phyloP scores from a whole-genome alignment of 2,888 invertebrate species.

The Aspidiotus destructor region DNA sequence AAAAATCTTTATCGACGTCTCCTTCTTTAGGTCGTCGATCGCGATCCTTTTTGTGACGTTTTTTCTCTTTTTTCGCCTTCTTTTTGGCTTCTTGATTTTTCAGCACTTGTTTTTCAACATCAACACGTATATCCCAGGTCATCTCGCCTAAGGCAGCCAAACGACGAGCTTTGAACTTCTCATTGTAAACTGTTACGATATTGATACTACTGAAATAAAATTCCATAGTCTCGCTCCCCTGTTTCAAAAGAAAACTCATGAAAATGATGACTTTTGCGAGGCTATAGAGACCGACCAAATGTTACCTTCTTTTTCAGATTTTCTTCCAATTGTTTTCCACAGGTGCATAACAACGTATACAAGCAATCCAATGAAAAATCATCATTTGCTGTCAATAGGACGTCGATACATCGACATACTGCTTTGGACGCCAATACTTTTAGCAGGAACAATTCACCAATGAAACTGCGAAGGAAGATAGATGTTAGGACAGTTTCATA shows the following conservation, averaged over 20 bases:
- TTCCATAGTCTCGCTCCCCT: conserved; percentile 28
- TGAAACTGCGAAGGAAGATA: conserved; percentile 7
- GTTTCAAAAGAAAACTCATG: not conserved
- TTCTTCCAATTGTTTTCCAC: conserved; percentile 71
- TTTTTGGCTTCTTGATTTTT: conserved; percentile 27
- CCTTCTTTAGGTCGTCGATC: conserved; percentile 19
- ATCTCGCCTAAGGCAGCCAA: conserved; percentile 22
- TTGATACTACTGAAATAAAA: conserved; percentile 27
- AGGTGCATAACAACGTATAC: conserved; percentile 80
- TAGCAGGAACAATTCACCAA: conserved; percentile 21
- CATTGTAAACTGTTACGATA: conserved; percentile 24
- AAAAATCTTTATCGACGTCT: conserved; percentile 17
- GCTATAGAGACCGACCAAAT: not conserved
- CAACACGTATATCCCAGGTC: conserved; percentile 30
- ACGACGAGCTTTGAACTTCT: conserved; percentile 28
- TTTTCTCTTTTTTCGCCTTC: conserved; percentile 29
- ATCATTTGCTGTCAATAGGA: conserved; percentile 63
- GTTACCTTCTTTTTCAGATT: conserved; percentile 21
- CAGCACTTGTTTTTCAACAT: conserved; percentile 25
- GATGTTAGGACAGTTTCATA: not conserved
- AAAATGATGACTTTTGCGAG: not conserved
- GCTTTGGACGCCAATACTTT: conserved; percentile 27
- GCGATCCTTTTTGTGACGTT: conserved; percentile 22
- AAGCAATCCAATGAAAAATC: conserved; percentile 89
- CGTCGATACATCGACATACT: conserved; percentile 54